Evolutionary conservation across 2,113 vertebrate species (phyloP), one percentile per base, ranked within the genome.

Genomic region (Amia ocellicauda): DNA sequence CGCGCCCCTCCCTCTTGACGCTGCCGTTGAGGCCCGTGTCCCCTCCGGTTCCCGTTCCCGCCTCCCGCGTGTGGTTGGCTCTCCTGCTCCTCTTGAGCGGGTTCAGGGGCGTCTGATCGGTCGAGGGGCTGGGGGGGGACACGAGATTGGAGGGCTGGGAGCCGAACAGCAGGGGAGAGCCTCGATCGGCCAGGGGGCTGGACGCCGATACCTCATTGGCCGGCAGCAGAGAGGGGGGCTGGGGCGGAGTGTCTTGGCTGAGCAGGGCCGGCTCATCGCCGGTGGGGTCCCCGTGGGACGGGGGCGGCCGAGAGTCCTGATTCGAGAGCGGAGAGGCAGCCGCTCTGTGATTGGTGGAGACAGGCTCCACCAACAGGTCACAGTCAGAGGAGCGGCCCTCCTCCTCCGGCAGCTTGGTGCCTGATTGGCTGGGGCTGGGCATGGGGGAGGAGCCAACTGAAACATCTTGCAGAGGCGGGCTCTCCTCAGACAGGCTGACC

Each of bases 11-110:
- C 36, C 31, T 72, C 70, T 14, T 74, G 45, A 10, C 84, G 0
- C 79, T 85, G 23, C 86, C 82, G 41, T 74, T 85, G 68, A 79
- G n/a, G n/a, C n/a, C n/a, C n/a, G n/a, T n/a, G n/a, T n/a, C n/a
- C n/a, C n/a, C n/a, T n/a, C n/a, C n/a, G n/a, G n/a, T n/a, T n/a
- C n/a, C n/a, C n/a, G n/a, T n/a, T n/a, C n/a, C n/a, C n/a, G n/a
- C n/a, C n/a, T n/a, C n/a, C n/a, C n/a, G n/a, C n/a, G n/a, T n/a
- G n/a, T n/a, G n/a, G n/a, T n/a, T 36, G 31, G 31, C 31, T 11
- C 31, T 36, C 31, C 31, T 36, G 5, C 11, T 36, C 31, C 31
- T 36, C 31, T 36, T 36, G 5, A 5, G 31, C 5, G 5, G 31
- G 31, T 11, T 36, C 53, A n/a, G 50, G 41, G 70, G 56, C 24